These are phyloP conservation scores for Liodrosophila aerea DNA, from an alignment of 2,888 invertebrate genomes.

Conservation along the genomic window DNA sequence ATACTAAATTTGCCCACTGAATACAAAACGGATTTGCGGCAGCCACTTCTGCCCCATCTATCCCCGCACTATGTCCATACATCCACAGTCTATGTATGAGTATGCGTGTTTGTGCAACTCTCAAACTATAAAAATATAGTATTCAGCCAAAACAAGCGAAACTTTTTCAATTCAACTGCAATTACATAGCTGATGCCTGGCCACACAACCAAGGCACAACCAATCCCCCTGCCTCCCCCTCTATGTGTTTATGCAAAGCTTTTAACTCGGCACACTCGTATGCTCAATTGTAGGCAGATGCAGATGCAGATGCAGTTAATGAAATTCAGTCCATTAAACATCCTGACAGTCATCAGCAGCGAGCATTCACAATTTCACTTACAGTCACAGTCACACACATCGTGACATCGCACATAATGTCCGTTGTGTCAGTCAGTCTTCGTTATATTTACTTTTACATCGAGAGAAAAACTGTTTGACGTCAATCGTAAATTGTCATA, in stretches of 20 bases:
- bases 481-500: conserved; percentile 46
- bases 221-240: not conserved
- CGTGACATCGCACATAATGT: conserved; percentile 19
- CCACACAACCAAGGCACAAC: not conserved
- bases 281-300: conserved; percentile 37
- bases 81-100: not conserved
- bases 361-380: conserved; percentile 10
- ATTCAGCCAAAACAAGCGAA: conserved; percentile 53
- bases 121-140: conserved; percentile 16
- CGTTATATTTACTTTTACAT: conserved; percentile 25
- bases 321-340: conserved; percentile 63
- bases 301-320: conserved; percentile 63
- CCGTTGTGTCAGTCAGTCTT: conserved; percentile 49
- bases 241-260: conserved; percentile 39
- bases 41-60: no score
- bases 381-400: conserved; percentile 24
- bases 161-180: conserved; percentile 69
- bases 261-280: conserved; percentile 24
- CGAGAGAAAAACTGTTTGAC: conserved; percentile 24
- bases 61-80: conserved; percentile 2
- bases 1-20: conserved; percentile 59
- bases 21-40: conserved; percentile 46
- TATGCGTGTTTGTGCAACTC: conserved; percentile 9
- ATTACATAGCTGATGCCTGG: conserved; percentile 49
- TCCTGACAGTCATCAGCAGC: conserved; percentile 19